Evolutionary conservation across 2,113 vertebrate genomes (phyloP).

Genomic region (Antennarius striatus): DNA sequence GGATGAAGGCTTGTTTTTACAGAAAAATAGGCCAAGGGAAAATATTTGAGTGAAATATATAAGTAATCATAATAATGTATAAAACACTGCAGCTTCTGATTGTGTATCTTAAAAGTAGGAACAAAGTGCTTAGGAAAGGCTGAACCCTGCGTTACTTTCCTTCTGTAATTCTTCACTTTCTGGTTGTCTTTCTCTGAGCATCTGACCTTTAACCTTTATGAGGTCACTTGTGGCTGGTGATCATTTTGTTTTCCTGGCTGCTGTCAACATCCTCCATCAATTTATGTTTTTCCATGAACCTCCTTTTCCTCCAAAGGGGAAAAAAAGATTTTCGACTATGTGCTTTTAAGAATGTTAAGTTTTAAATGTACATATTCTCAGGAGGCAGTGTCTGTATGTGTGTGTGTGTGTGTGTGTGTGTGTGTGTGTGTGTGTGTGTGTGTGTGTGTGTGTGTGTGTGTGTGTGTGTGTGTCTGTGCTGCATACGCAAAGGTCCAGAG

Average conservation of each 20-base stretch:
- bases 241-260: conserved; percentile 62
- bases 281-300: conserved; percentile 60
- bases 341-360: conserved; percentile 58
- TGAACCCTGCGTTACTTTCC: not conserved
- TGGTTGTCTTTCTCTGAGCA: conserved; percentile 37
- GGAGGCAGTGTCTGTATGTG: conserved; percentile 4
- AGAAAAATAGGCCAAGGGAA: not conserved
- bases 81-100: not conserved
- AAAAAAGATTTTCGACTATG: conserved; percentile 14
- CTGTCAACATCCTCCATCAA: conserved; percentile 46
- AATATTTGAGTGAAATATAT: not conserved
- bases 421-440: conserved; percentile 33
- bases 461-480: conserved; percentile 30
- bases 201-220: conserved; percentile 49
- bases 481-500: conserved; percentile 37
- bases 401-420: conserved; percentile 29
- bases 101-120: not conserved
- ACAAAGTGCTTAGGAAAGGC: not conserved
- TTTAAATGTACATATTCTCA: conserved; percentile 39
- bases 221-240: conserved; percentile 55
- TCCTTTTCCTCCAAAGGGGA: conserved; percentile 28
- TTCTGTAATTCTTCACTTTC: not conserved
- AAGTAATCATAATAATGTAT: not conserved
- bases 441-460: conserved; percentile 26
- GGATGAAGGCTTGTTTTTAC: conserved; percentile 1